phyloP scores from a whole-genome alignment of 2,888 invertebrate genomes.

The Busseola fusca region DNA sequence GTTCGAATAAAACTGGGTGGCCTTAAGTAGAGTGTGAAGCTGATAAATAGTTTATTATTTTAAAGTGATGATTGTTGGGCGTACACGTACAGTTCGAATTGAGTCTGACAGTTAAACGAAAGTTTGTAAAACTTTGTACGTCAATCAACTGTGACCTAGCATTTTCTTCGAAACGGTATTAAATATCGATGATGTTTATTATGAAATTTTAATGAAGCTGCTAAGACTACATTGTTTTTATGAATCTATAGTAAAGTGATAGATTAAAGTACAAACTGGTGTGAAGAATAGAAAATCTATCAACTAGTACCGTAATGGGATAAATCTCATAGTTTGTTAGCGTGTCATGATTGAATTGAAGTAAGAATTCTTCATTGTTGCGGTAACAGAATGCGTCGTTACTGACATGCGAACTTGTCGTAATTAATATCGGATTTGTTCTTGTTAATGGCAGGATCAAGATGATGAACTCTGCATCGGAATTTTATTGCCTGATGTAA shows the following conservation, averaged over 20 bases:
- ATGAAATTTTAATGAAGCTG: conserved; percentile 42
- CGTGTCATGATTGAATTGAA: conserved; percentile 74
- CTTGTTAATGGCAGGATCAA: conserved; percentile 56
- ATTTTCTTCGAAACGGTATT: conserved; percentile 48
- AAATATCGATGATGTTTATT: conserved; percentile 31
- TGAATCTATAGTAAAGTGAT: conserved; percentile 36
- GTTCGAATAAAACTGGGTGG: conserved; percentile 60
- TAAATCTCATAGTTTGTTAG: conserved; percentile 74
- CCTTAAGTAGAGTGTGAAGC: conserved; percentile 65
- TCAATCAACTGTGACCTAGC: conserved; percentile 38
- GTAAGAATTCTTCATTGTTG: conserved; percentile 71
- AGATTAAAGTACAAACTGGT: conserved; percentile 38
- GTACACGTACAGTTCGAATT: conserved; percentile 57
- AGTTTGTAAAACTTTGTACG: conserved; percentile 55
- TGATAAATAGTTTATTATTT: conserved; percentile 65
- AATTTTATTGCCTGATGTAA: conserved; percentile 51
- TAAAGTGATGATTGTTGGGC: conserved; percentile 64
- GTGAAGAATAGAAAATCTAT: conserved; percentile 62
- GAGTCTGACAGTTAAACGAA: conserved; percentile 56
- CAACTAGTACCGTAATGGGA: conserved; percentile 76
- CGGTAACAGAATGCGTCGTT: conserved; percentile 71
- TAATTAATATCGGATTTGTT: conserved; percentile 65
- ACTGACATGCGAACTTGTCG: conserved; percentile 73
- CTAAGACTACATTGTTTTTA: conserved; percentile 22
- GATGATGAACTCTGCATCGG: conserved; percentile 55